Conservation (phyloP, 2,888 invertebrate species). For the Polyommatus iphigenia region DNA sequence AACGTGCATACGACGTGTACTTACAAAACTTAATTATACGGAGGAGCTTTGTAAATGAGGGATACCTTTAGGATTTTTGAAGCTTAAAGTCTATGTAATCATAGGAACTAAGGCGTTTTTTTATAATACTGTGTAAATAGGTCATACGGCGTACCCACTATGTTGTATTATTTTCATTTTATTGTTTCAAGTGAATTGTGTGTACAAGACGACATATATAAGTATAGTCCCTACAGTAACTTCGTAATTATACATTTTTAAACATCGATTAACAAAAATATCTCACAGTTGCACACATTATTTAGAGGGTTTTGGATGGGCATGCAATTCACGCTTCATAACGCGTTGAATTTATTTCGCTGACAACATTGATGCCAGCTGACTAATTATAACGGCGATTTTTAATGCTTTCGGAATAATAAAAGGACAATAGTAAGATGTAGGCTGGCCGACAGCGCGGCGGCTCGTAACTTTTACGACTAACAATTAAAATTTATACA, state of each 20-base stretch:
- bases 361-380: slow-evolving; percentile 1
- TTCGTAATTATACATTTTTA: not conserved
- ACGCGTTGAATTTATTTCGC: not conserved
- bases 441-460: slow-evolving; percentile 34
- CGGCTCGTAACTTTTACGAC: slow-evolving; percentile 36
- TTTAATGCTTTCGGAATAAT: slow-evolving; percentile 15
- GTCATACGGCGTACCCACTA: not conserved
- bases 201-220: no score
- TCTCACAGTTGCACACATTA: not conserved
- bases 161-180: not conserved
- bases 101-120: not conserved
- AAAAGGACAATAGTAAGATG: slow-evolving; percentile 36
- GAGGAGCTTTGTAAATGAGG: not conserved
- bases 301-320: not conserved
- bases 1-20: slow-evolving; percentile 22
- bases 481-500: slow-evolving; percentile 40
- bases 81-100: not conserved
- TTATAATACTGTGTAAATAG: not conserved
- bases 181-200: no score
- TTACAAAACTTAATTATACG: slow-evolving; percentile 26
- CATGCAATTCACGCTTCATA: not conserved
- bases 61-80: not conserved
- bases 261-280: not conserved
- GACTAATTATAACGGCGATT: slow-evolving; percentile 22
- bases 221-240: no score